Evolutionary conservation across 2,113 vertebrate species (phyloP).

Genomic region (Mus spicilegus): DNA sequence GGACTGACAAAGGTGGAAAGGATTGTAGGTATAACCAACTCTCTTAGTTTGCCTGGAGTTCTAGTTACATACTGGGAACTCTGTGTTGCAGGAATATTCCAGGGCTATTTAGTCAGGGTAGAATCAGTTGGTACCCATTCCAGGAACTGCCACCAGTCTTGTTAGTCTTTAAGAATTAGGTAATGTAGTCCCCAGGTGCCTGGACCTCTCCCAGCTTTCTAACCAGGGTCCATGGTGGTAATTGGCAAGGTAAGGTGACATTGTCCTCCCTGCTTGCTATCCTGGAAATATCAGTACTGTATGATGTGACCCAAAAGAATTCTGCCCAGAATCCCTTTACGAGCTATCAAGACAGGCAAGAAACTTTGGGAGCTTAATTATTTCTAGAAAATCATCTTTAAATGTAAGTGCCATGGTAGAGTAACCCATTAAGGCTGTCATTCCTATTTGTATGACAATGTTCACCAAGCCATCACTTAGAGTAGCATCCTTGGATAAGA

Average conservation of each 20-base stretch:
- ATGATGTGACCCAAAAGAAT: neutral
- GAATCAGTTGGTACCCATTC: neutral
- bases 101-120: neutral
- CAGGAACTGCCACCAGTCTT: neutral
- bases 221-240: neutral
- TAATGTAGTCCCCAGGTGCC: neutral
- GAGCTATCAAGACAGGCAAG: neutral
- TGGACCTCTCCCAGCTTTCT: neutral
- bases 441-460: neutral
- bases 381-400: slow-evolving; percentile 15
- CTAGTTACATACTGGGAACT: neutral
- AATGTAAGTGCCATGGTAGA: neutral
- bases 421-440: neutral
- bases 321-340: neutral
- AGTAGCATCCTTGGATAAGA: neutral
- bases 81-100: neutral
- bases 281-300: neutral
- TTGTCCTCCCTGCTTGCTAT: neutral
- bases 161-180: neutral
- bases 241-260: neutral
- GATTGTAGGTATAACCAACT: neutral
- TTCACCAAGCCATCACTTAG: neutral
- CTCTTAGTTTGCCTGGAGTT: neutral
- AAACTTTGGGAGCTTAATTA: neutral
- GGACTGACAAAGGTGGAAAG: neutral